phyloP scores from a whole-genome alignment of 2,113 vertebrate genomes.

The Australoheros scitulus region DNA sequence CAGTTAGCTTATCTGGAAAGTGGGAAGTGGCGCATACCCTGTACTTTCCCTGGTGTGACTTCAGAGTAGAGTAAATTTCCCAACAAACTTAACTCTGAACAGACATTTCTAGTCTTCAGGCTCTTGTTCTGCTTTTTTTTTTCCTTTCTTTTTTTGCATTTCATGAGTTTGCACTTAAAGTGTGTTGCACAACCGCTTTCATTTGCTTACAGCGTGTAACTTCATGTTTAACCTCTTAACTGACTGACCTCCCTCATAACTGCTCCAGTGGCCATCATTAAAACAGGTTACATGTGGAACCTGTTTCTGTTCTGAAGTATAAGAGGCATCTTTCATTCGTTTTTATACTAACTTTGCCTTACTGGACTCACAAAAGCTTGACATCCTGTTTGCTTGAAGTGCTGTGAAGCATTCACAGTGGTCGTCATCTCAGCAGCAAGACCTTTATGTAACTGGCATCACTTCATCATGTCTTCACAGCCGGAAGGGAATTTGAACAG shows the following conservation, averaged over 20 bases:
- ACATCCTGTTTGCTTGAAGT: slow-evolving; percentile 43
- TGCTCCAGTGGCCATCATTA: neutral
- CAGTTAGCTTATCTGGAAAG: neutral
- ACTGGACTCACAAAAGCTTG: slow-evolving; percentile 39
- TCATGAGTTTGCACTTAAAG: slow-evolving; percentile 15
- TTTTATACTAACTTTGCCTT: slow-evolving; percentile 52
- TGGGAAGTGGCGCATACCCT: neutral
- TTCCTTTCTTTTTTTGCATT: slow-evolving; percentile 2
- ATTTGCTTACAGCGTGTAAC: neutral
- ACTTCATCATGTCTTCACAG: slow-evolving; percentile 65
- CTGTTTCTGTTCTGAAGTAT: slow-evolving; percentile 2
- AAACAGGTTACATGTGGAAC: neutral
- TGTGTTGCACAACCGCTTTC: slow-evolving; percentile 17
- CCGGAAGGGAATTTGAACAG: slow-evolving; percentile 43
- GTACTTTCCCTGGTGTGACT: slow-evolving; percentile 32
- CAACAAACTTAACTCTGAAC: neutral
- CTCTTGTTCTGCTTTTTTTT: slow-evolving; percentile 10
- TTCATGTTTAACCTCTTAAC: slow-evolving; percentile 14
- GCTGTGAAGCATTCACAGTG: slow-evolving; percentile 21
- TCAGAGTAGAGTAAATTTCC: slow-evolving; percentile 6
- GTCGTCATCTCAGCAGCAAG: slow-evolving; percentile 6
- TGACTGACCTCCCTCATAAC: neutral
- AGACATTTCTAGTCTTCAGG: slow-evolving; percentile 7
- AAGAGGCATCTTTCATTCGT: slow-evolving; percentile 11
- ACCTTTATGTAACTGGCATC: slow-evolving; percentile 39